These are phyloP conservation scores for Nephrotoma flavescens DNA, from an alignment of 2,888 invertebrate genomes.

Conservation along the genomic window DNA sequence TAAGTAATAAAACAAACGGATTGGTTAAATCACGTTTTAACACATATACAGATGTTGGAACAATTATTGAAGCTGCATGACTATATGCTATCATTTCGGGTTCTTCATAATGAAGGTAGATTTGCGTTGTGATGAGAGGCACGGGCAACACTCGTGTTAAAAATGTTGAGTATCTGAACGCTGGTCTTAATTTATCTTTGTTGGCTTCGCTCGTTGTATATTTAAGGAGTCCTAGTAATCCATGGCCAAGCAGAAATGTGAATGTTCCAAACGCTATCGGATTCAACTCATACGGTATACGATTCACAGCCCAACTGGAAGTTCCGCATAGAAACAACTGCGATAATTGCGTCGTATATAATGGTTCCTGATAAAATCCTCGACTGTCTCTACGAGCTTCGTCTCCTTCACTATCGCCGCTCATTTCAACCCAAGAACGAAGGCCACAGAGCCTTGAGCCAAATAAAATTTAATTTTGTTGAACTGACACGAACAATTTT, in stretches of 20 bases:
- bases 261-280: slow-evolving; percentile 12
- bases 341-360: slow-evolving; percentile 11
- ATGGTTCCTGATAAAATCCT: background rate
- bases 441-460: no score
- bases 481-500: no score
- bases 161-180: background rate
- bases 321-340: slow-evolving; percentile 14
- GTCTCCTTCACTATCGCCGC: no score
- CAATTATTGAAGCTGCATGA: background rate
- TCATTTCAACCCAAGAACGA: no score
- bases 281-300: background rate
- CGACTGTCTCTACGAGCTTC: background rate
- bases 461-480: no score
- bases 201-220: slow-evolving; percentile 7
- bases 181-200: background rate
- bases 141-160: background rate
- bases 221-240: slow-evolving; percentile 13
- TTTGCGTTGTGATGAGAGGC: background rate
- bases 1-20: background rate
- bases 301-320: slow-evolving; percentile 14
- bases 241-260: slow-evolving; percentile 14
- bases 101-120: background rate
- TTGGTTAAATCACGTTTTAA: background rate
- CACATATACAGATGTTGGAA: background rate
- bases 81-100: background rate